Evolutionary conservation across 2,113 vertebrate genomes (phyloP).

Genomic region (Aegotheles bennettii): DNA sequence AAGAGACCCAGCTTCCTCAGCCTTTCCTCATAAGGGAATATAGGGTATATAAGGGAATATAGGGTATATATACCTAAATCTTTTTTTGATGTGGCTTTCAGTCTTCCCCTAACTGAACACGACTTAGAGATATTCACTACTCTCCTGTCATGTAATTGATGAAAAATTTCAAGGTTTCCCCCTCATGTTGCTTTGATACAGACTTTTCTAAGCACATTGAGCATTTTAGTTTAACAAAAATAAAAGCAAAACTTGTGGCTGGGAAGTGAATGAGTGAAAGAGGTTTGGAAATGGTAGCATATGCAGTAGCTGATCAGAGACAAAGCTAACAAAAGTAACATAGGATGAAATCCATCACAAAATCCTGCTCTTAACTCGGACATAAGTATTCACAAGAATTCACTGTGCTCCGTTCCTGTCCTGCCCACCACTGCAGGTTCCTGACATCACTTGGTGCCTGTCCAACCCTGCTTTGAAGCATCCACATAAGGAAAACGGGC

Average conservation of each 20-base stretch:
- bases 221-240: background rate
- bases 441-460: background rate
- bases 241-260: background rate
- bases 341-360: background rate
- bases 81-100: background rate
- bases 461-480: background rate
- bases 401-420: background rate
- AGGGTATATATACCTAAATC: background rate
- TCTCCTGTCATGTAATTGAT: background rate
- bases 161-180: background rate
- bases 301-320: background rate
- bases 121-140: background rate
- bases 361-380: background rate
- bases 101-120: background rate
- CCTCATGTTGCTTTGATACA: background rate
- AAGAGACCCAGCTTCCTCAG: too few species aligned
- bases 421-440: background rate
- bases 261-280: background rate
- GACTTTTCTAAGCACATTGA: background rate
- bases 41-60: too few species aligned
- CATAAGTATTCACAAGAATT: background rate
- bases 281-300: background rate
- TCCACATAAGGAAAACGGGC: accelerated
- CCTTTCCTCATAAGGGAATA: too few species aligned
- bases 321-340: background rate